Evolutionary conservation across 2,113 vertebrate species (phyloP), one percentile per base, ranked within the genome.

Genomic region (Tautogolabrus adspersus): DNA sequence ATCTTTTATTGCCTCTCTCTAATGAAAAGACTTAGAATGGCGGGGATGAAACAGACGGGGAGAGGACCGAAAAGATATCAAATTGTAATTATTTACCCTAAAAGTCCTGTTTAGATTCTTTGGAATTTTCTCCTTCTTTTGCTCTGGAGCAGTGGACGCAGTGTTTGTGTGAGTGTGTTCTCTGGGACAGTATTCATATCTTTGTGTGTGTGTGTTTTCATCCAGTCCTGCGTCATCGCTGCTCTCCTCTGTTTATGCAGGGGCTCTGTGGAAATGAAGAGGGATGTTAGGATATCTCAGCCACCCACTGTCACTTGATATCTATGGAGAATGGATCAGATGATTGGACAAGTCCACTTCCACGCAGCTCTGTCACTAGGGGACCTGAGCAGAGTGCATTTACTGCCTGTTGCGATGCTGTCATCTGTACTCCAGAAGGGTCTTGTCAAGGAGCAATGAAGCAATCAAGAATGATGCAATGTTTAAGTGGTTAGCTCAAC

Each of bases 191-290:
- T 63, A 72, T 79, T 75, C 44, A 18, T 54, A 47, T 68, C 62
- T 70, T 18, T 78, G 68, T 46, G 65, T 62, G 30, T 34, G 30
- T 34, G 70, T 82, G 79, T 89, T 82, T 85, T 70, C 55, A 65
- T 66, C 7, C 57, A 44, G 60, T 70, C 37, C 77, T 90, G 85
- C 69, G 78, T 92, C 89, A 90, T 66, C 16, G 10, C 78, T 74
- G 62, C 61, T 84, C 79, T 85, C 52, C 26, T 81, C 40, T 90
- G 88, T 88, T 91, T 88, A 83, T 78, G 71, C 80, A 83, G 79
- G 38, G 77, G 15, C 82, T 80, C 62, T 69, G 70, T 77, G 74
- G 67, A 83, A 66, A 67, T 56, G 44, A 46, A 52, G 77, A 60
- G 23, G 54, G 58, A 79, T 62, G 81, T 70, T 75, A 73, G 73